Percentiles rank a stretch among this genome's conserved stretches.
phyloP scores from a whole-genome alignment of 2,113 vertebrate genomes.

The Gobius niger region DNA sequence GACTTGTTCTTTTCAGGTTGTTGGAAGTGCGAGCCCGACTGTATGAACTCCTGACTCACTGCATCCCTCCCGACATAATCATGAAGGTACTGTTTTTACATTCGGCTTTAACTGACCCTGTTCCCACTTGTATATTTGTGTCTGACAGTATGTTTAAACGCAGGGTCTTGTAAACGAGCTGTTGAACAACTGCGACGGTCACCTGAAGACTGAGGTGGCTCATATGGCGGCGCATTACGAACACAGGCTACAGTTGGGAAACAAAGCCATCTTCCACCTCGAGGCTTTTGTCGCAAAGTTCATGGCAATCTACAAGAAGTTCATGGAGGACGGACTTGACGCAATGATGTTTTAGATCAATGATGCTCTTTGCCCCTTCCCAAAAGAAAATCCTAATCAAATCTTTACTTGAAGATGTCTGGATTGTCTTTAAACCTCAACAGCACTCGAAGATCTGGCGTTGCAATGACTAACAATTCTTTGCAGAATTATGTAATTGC shows the following conservation, averaged over 20 bases:
- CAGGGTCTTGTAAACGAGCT: conserved; percentile 91
- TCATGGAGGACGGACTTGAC: conserved; percentile 97
- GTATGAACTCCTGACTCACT: conserved; percentile 95
- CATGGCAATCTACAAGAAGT: conserved; percentile 98
- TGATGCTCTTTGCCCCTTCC: neutral
- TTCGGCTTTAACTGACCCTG: neutral
- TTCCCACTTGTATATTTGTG: neutral
- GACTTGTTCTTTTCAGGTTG: conserved; percentile 75
- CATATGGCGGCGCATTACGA: conserved; percentile 95
- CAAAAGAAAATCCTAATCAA: neutral
- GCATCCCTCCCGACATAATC: conserved; percentile 95
- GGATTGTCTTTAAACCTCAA: neutral
- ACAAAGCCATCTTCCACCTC: conserved; percentile 95
- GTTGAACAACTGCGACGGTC: conserved; percentile 93
- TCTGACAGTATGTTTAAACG: neutral
- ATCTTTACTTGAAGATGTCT: neutral
- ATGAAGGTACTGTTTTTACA: conserved; percentile 84
- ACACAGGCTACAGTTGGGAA: conserved; percentile 92
- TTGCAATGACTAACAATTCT: neutral
- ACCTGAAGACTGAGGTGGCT: conserved; percentile 92
- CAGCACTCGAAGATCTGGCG: neutral
- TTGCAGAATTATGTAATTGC: neutral
- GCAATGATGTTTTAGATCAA: conserved; percentile 83
- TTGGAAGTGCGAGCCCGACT: conserved; percentile 91
- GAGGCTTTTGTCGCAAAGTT: conserved; percentile 98